Evolutionary conservation across 1,140 invertebrate species (phyloP).

Genomic region (Mya arenaria): DNA sequence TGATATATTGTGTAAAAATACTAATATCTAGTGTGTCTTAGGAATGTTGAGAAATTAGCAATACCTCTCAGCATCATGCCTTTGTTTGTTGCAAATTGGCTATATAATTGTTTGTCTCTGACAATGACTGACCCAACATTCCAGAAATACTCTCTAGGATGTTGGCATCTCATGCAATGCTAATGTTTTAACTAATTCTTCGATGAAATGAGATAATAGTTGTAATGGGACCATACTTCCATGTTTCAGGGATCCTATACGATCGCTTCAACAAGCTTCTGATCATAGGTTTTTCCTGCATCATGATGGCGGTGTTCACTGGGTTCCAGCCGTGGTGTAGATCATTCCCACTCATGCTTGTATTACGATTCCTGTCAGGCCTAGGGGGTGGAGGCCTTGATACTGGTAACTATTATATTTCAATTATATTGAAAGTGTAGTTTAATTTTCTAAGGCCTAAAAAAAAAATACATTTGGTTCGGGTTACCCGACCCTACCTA

Average conservation of each 20-base stretch:
- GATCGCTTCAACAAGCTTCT: constrained; percentile 36
- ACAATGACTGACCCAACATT: too few relatives aligned
- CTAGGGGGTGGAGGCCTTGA: constrained; percentile 38
- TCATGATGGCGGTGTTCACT: constrained; percentile 16
- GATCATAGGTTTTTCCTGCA: constrained; percentile 19
- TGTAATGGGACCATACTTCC: neutral
- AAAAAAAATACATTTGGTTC: too few relatives aligned
- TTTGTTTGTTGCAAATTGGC: too few relatives aligned
- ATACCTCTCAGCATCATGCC: too few relatives aligned
- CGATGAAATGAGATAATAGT: neutral
- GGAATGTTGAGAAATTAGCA: too few relatives aligned
- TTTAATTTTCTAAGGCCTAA: too few relatives aligned
- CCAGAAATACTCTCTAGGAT: too few relatives aligned
- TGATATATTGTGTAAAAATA: too few relatives aligned
- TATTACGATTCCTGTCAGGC: constrained; percentile 26
- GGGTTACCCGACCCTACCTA: too few relatives aligned
- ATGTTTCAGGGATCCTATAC: constrained; percentile 38
- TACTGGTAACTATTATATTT: constrained; percentile 36
- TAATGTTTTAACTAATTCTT: neutral
- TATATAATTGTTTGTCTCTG: too few relatives aligned
- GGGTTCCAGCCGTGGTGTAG: constrained; percentile 30
- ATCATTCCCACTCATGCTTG: constrained; percentile 35
- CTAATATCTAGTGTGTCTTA: too few relatives aligned
- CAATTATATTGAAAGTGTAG: neutral
- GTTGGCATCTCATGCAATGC: too few relatives aligned